A percentile compares a stretch with the other conserved stretches of the same genome.
phyloP scores from a whole-genome alignment of 2,113 vertebrate genomes.

The Geococcyx californianus region DNA sequence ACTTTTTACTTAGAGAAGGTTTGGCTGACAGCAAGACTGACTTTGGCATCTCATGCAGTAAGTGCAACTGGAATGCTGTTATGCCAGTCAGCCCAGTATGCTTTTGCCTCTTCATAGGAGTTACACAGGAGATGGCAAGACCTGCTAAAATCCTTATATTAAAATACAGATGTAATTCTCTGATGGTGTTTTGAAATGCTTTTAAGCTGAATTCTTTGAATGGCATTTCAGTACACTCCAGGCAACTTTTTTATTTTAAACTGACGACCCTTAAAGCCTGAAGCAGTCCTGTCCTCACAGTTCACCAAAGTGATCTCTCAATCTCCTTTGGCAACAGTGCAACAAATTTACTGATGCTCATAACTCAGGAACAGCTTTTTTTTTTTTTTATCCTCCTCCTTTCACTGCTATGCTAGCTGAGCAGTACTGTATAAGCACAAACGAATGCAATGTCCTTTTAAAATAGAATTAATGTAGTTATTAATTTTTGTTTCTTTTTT shows the following conservation, averaged over 20 bases:
- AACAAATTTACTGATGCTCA: not conserved
- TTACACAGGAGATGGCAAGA: not conserved
- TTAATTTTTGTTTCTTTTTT: not conserved
- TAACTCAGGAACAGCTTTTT: not conserved
- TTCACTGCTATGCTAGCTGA: not conserved
- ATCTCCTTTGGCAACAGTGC: not conserved
- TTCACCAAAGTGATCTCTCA: not conserved
- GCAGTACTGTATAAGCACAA: not conserved
- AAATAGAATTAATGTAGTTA: not conserved
- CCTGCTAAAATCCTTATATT: not conserved
- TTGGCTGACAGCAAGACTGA: not conserved
- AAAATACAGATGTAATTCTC: not conserved
- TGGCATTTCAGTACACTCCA: not conserved
- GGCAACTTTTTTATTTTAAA: not conserved
- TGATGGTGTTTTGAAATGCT: not conserved
- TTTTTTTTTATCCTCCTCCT: not conserved
- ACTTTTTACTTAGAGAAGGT: not conserved
- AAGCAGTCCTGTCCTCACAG: not conserved
- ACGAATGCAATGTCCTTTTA: not conserved
- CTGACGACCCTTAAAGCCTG: not conserved
- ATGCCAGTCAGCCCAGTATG: rapidly evolving
- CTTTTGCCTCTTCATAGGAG: not conserved
- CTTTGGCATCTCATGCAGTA: not conserved
- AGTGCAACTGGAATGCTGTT: not conserved
- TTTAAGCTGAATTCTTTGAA: not conserved